Conservation (phyloP, 2,888 invertebrate species). For the Callosobruchus maculatus region DNA sequence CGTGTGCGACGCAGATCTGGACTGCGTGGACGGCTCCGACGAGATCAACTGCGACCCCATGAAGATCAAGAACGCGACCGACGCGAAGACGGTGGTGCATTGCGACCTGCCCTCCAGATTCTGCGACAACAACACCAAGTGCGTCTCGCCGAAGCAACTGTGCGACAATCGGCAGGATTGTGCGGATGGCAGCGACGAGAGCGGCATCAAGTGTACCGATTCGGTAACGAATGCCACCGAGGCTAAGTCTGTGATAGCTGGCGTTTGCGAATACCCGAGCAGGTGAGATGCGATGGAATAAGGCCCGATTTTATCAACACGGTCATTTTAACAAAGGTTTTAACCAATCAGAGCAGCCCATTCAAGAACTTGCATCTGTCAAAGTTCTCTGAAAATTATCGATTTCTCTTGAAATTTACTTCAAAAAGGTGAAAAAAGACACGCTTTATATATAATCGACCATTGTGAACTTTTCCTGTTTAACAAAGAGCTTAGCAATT, state of each 20-base stretch:
- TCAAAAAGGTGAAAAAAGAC: no score
- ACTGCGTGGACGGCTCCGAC: conserved; percentile 73
- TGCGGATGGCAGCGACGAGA: conserved; percentile 73
- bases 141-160: conserved; percentile 66
- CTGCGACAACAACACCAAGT: conserved; percentile 69
- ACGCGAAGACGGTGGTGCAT: conserved; percentile 21
- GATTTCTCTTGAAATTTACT: no score
- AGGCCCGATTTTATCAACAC: no score
- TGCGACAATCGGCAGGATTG: conserved; percentile 76
- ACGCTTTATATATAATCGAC: no score
- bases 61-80: conserved; percentile 36
- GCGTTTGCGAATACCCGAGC: conserved; percentile 10
- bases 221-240: neutral
- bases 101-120: conserved; percentile 60
- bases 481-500: no score
- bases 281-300: neutral
- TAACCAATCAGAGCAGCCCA: no score
- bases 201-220: conserved; percentile 13
- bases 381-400: no score
- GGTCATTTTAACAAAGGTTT: no score
- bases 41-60: conserved; percentile 58
- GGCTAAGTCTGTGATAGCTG: neutral
- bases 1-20: conserved; percentile 65
- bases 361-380: no score
- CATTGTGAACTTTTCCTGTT: no score